Conservation (phyloP, 2,113 vertebrate genomes). For the Gavia stellata region DNA sequence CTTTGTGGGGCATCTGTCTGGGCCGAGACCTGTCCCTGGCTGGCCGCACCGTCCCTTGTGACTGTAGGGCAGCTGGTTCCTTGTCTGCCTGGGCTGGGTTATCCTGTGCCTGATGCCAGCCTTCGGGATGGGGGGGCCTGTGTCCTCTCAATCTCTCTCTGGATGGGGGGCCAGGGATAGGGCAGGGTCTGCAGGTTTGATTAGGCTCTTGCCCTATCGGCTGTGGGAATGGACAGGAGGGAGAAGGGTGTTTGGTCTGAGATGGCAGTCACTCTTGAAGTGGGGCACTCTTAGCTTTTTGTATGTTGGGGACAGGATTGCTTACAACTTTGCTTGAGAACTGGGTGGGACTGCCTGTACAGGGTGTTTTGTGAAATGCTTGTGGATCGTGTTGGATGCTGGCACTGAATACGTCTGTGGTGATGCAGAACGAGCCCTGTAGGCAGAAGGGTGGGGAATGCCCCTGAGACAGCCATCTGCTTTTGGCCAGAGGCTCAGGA, state of each 20-base stretch:
- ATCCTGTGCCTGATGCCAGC: fast-evolving
- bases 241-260: background rate
- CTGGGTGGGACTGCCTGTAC: background rate
- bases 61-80: fast-evolving
- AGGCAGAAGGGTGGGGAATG: background rate
- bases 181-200: background rate
- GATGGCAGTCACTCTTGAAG: background rate
- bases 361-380: background rate
- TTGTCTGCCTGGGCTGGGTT: background rate
- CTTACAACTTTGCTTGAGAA: background rate
- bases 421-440: background rate
- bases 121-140: background rate
- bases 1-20: background rate
- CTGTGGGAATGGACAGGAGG: background rate
- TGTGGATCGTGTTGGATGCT: background rate
- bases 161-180: background rate
- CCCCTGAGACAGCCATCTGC: background rate
- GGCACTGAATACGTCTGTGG: background rate
- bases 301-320: background rate
- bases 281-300: background rate
- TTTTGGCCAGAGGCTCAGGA: background rate
- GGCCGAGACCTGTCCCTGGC: background rate
- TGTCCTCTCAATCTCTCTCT: no score
- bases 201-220: background rate
- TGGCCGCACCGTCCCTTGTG: background rate